These are phyloP conservation scores for Meghimatium bilineatum DNA, from an alignment of 2,888 invertebrate genomes.

Conservation along the genomic window DNA sequence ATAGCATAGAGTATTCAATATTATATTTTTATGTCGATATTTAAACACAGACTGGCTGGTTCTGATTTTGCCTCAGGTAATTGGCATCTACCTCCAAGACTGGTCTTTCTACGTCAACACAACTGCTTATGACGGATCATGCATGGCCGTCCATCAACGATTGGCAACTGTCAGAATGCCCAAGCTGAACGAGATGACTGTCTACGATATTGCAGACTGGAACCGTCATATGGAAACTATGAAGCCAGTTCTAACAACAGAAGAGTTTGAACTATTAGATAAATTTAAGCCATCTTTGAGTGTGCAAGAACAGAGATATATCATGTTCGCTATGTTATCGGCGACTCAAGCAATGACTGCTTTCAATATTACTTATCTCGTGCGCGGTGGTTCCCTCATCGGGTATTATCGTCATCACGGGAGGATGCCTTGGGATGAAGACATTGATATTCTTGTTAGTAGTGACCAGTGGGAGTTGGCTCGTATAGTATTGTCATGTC, in stretches of 20 bases:
- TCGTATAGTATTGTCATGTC: constrained; percentile 45
- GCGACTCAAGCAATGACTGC: constrained; percentile 44
- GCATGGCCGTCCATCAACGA: constrained; percentile 30
- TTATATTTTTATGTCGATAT: background rate
- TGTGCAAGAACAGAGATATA: constrained; percentile 43
- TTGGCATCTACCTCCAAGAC: constrained; percentile 46
- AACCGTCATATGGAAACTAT: constrained; percentile 20
- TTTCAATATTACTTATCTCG: constrained; percentile 47
- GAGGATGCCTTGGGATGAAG: constrained; percentile 51
- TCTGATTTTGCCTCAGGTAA: constrained; percentile 11
- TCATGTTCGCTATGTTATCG: constrained; percentile 44
- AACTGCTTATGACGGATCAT: constrained; percentile 34
- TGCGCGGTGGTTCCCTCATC: constrained; percentile 46
- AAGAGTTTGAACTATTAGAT: constrained; percentile 38
- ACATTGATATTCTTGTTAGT: constrained; percentile 45
- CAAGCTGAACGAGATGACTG: constrained; percentile 33
- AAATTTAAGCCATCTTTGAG: constrained; percentile 51
- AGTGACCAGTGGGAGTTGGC: constrained; percentile 45
- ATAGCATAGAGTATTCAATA: background rate
- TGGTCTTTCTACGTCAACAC: constrained; percentile 49
- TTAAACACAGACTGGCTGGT: background rate
- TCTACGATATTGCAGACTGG: constrained; percentile 42
- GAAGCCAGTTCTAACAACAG: background rate
- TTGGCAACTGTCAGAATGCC: constrained; percentile 38
- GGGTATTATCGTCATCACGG: constrained; percentile 49